Base-by-base conservation (phyloP, 2,888 invertebrate species). In the Limenitis camilla region DNA sequence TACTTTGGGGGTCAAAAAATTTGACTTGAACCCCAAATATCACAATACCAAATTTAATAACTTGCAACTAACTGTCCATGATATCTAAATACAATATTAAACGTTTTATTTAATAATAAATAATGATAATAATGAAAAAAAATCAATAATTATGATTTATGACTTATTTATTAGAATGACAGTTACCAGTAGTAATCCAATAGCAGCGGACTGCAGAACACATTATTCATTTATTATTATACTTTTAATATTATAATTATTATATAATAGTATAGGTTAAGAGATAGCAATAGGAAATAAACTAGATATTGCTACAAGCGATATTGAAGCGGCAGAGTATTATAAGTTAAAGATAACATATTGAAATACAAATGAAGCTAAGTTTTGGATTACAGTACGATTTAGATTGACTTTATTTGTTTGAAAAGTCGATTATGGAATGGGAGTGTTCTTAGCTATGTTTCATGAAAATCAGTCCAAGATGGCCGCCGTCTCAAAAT, bases 131-230 rank as follows among this genome's bases (percentile, higher is more conserved):
- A 67, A 66, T 65, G 64, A 72, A 64, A 56, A 63, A 62, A 66
- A 72, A 70, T 66, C 63, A 68, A 64, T 69, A 72, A 68, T 66
- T 52, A 72, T 73, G 74, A 67, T 69, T 68, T 62, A 67, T 67
- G 64, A 61, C 60, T 76, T 78, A 66, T 64, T 66, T 69, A 66
- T 85, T 87, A 72, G 65, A 68, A 65, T 71, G 63, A 65, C 62
- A 69, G 88, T 92, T 92, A 92, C 92, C 92, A 92, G 90, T 87
- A 92, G 88, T 80, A 92, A 89, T 91, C 92, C 92, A 81, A 92
- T 91, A 81, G 91, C 91, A 85, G 92, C 91, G 81, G 91, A 91
- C 92, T 92, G 91, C 88, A 89, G 89, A 89, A 89, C 85, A 88
- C n/a, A 69, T 74, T 71, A 60, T 55, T 60, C 56, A 65, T 63